Base-by-base conservation (phyloP, 1,140 invertebrate species). In the Melitaea cinxia region DNA sequence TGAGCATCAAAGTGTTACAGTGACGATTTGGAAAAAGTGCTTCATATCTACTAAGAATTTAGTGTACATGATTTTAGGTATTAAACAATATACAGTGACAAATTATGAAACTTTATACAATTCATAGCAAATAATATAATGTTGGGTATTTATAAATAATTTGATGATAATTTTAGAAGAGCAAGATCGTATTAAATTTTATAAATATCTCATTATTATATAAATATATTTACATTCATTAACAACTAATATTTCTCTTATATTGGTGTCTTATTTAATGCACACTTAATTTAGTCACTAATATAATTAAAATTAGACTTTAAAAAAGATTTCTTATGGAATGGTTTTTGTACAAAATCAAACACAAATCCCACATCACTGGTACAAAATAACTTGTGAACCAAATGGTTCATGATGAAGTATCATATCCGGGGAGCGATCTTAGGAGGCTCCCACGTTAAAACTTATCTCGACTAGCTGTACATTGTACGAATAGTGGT, bases 341-440 rank as follows among this genome's bases (percentile, higher is more conserved):
- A 91, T 91, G 88, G 83, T 88, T 85, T 85, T 91, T 91, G 85
- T 91, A 91, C 88, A 91, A 90, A 89, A 86, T 82, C 81, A 87
- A 89, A 82, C 76, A 80, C 78, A 77, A 83, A 79, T 71, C 80
- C 79, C 73, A 82, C 82, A 77, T 63, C 66, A 72, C 59, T 70
- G 78, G 77, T 73, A 72, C 70, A 76, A 80, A 70, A 21, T 12
- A 67, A 77, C 77, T 73, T 84, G 80, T 68, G 72, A 83, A 88
- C 87, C 86, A 87, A 83, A 83, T 69, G 63, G 59, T 79, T 75
- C 55, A 79, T 77, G 73, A 80, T 72, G 76, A 78, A 78, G 65
- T 75, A 72, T 42, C 37, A 42, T 42, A 1, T 17, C n/a, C 37
- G 37, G 14, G 71, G 63, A 65, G 65, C 54, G 52, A 64, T 66